Base-by-base conservation (phyloP, 2,797 vertebrate genomes). In the Coluber constrictor region DNA sequence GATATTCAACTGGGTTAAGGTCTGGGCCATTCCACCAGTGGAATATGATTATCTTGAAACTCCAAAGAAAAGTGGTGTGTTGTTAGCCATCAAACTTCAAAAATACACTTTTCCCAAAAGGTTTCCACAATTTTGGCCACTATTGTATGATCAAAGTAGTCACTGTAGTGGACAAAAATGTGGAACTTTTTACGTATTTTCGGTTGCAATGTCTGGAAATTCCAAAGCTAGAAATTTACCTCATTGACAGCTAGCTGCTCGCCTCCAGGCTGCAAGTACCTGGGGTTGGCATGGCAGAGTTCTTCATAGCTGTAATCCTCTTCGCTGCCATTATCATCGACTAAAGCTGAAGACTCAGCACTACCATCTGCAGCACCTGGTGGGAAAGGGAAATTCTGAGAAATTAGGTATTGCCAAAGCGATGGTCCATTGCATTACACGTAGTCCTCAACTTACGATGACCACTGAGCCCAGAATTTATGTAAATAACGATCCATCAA, bases 281-380 rank as follows among this genome's bases (percentile, higher is more conserved):
- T 96, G 79, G 98, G 98, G 7, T 98, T 99, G 95, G 97, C 97
- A 89, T 99, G 98, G 91, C 98, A 97, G 91, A 99, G 98, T 74
- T 99, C 99, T 90, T 99, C 99, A 0, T 98, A 99, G 97, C 98
- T 99, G 95, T 98, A 98, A 88, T 99, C 99, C 96, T 99, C 99
- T 96, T 99, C 99, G 0, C 99, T 99, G 90, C 99, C 98, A 86
- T 99, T 99, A 97, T 99, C 99, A 13, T 99, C 99, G 43, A 98
- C 98, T 94, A 98, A 97, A 3, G 96, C 96, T 0, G 97, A 97
- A 74, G 98, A 97, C 93, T 98, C 98, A 0, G 98, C 97, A 79
- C 96, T 97, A 60, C 98, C 98, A 96, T 99, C 99, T 98, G 98
- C 95, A 97, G 97, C 95, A 94, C 94, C 98, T 96, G 87, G 56